Evolutionary conservation across 2,888 invertebrate genomes (phyloP), one percentile per base, ranked within the genome.

Genomic region (Lamellibrachia columna): DNA sequence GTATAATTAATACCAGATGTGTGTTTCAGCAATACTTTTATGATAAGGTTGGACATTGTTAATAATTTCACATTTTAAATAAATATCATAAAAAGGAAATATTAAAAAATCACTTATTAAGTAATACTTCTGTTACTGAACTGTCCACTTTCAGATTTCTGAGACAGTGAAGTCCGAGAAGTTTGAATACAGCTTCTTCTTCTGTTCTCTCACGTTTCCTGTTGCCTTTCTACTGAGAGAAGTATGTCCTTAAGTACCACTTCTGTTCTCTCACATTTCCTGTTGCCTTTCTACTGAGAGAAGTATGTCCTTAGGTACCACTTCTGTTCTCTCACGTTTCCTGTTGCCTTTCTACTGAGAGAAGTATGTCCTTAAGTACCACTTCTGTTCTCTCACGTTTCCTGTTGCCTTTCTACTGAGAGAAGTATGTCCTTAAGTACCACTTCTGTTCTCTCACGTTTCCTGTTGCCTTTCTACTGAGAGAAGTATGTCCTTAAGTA

Each of bases 131-230:
- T 22, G n/a, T n/a, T 4, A 22, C 75, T 75, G 75, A 75, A 15
- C n/a, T 75, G 22, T 75, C 75, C n/a, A n/a, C 22, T 75, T 75
- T 75, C 75, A 75, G 75, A 75, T 75, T 75, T 75, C 75, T 22
- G 75, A 75, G 75, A 75, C 15, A 75, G 75, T 75, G 75, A 75
- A 75, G 75, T 75, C 22, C 6, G 75, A 75, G 75, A 75, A 75
- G 75, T 75, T 75, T 75, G 75, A 75, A n/a, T 75, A 22, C 75
- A 75, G 75, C 22, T 2, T 22, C 22, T 75, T 75, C 22, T 75
- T 75, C 75, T 75, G 75, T 22, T 75, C 75, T 22, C 75, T 75
- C 75, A 75, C 75, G n/a, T 75, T 75, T n/a, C 75, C 75, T 75
- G 75, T 75, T 22, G 75, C 22, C 22, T 15, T 75, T 75, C 22